Evolutionary conservation across 2,888 invertebrate genomes (phyloP), one percentile per base, ranked within the genome.

Genomic region (Colostygia pectinataria): DNA sequence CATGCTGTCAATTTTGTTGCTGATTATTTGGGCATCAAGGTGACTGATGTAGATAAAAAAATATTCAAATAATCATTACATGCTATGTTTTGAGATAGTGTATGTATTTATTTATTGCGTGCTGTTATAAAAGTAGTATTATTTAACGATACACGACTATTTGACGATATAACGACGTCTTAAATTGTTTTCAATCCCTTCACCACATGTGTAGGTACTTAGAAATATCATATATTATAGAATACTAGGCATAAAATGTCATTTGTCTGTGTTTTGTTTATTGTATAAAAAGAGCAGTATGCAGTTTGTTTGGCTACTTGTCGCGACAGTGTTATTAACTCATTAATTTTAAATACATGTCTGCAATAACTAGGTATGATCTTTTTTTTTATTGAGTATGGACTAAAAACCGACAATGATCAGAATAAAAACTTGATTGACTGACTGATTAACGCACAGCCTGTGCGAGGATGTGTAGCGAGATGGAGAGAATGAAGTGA

Each of bases 1-100:
- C 56, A 68, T 25, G 84, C 79, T n/a, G 50, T 74, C 5, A 65
- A 73, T 33, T 82, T 83, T 52, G 66, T 80, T 8, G 68, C 77
- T 0, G 65, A 79, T 38, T 79, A 78, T 61, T 73, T 80, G 45
- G 83, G 75, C 25, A 62, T 78, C 15, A 71, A 74, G 51, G 57
- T 61, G 18, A 53, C 56, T 37, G 71, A 77, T 48, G 47, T 80
- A 12, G 68, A 74, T 61, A 72, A 61, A 24, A 75, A 72, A 38
- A 41, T 66, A 43, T 69, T 70, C 45, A 66, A 73, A 52, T 70
- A 61, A 61, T 49, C 28, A 43, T 36, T 42, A 36, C n/a, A n/a
- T 6, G 18, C 23, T 58, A 40, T 54, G 28, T 40, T 23, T 42
- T 14, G 15, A 45, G 29, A 27, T 39, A 48, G 34, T 43, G 28